A percentile compares a stretch with the other conserved stretches of the same genome.
phyloP scores from a whole-genome alignment of 2,797 vertebrate genomes.

The Helostoma temminkii region DNA sequence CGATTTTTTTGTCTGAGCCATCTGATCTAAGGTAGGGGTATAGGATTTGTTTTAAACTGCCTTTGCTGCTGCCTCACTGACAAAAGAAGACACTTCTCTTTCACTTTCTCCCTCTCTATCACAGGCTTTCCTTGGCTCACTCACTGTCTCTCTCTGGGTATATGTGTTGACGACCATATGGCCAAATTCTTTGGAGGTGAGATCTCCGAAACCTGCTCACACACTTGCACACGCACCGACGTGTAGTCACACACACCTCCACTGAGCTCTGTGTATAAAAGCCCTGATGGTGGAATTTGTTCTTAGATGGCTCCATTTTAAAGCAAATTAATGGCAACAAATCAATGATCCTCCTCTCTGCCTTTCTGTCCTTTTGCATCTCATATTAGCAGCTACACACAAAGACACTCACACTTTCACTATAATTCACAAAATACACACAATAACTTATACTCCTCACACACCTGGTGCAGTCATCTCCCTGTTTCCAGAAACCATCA shows the following conservation, averaged over 20 bases:
- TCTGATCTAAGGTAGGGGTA: slow-evolving; percentile 73
- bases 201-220: slow-evolving; percentile 76
- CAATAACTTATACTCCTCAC: slow-evolving; percentile 31
- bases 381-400: slow-evolving; percentile 40
- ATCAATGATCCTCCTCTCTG: slow-evolving; percentile 70
- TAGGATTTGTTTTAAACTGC: slow-evolving; percentile 49
- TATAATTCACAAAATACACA: slow-evolving; percentile 22
- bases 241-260: slow-evolving; percentile 47
- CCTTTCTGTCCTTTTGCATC: slow-evolving; percentile 50
- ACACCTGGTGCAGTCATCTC: slow-evolving; percentile 60
- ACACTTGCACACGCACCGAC: slow-evolving; percentile 26
- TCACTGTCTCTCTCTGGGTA: slow-evolving; percentile 59
- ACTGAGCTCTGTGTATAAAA: slow-evolving; percentile 70
- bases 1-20: slow-evolving; percentile 54
- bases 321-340: slow-evolving; percentile 78
- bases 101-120: slow-evolving; percentile 54
- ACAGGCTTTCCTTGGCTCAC: slow-evolving; percentile 57
- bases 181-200: slow-evolving; percentile 84
- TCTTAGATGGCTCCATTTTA: slow-evolving; percentile 80
- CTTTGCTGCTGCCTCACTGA: slow-evolving; percentile 52
- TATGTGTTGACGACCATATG: slow-evolving; percentile 84
- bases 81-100: slow-evolving; percentile 72
- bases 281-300: slow-evolving; percentile 77
- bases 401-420: slow-evolving; percentile 22
- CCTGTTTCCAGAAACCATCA: slow-evolving; percentile 48